Evolutionary conservation across 2,888 invertebrate species (phyloP), one percentile per base, ranked within the genome.

Genomic region (Tridacna gigas): DNA sequence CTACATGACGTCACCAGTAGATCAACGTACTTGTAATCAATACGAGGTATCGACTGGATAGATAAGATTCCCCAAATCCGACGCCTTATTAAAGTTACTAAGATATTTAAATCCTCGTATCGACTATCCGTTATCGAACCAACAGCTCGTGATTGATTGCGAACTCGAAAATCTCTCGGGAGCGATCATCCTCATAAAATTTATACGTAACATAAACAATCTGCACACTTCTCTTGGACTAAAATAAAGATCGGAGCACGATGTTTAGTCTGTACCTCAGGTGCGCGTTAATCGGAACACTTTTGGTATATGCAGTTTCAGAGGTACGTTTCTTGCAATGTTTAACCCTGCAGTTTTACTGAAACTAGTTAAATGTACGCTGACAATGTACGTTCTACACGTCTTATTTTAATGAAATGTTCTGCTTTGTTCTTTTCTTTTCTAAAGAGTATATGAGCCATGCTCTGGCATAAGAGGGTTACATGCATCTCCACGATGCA

Each of bases 31-130:
- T 18, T 12, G 51, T 26, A 71, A 71, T 71, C 71, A 26, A 71
- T 71, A 26, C 5, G 22, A 3, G 22, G 51, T 47, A 71, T 71
- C 71, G 71, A 71, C 26, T 45, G 51, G 18, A 5, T 13, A 71
- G 71, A 71, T 71, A 71, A 51, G 12, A 51, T 71, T 26, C 15
- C 12, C 47, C 26, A 45, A n/a, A 11, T 51, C 47, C 25, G 13
- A 20, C 51, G 22, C 71, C 71, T 71, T 71, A 71, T 71, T 71
- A 71, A 67, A 71, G 71, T 71, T 51, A 71, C 71, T 51, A 51
- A 71, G 71, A 71, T 12, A 71, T 71, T 71, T 71, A 71, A 71
- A 71, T 69, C 71, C 51, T 51, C 25, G 22, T 71, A 71, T 71
- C 71, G 48, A 71, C n/a, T 45, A 71, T 22, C 71, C 51, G 51